Evolutionary conservation across 2,888 invertebrate species (phyloP).

Genomic region (Macropis europaea): DNA sequence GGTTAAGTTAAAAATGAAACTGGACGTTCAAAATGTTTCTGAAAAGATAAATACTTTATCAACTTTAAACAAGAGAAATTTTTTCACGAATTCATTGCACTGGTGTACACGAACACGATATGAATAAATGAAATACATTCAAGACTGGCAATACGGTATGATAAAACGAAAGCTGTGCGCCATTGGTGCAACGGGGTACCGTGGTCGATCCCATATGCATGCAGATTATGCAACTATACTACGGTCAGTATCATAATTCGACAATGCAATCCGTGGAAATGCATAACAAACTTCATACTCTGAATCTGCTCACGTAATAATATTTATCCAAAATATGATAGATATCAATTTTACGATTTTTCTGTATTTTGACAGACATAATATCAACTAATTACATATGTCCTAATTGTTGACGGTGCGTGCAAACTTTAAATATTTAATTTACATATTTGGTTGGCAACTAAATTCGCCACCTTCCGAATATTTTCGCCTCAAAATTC

Average conservation of each 20-base stretch:
- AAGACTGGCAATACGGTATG: not conserved
- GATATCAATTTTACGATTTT: slow-evolving; percentile 1
- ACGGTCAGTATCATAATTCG: slow-evolving; percentile 17
- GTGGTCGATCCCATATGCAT: slow-evolving; percentile 8
- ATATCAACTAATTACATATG: not conserved
- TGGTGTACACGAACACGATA: not conserved
- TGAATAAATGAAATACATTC: not conserved
- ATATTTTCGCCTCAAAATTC: too few relatives aligned
- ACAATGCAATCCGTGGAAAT: not conserved
- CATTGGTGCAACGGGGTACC: not conserved
- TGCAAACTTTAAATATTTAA: too few relatives aligned
- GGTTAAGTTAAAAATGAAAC: too few relatives aligned
- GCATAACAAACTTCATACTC: slow-evolving; percentile 15
- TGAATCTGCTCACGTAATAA: slow-evolving; percentile 13
- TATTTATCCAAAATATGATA: not conserved
- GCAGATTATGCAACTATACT: slow-evolving; percentile 31
- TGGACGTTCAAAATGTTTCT: too few relatives aligned
- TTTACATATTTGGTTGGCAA: too few relatives aligned
- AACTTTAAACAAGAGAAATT: not conserved
- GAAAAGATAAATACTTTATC: too few relatives aligned
- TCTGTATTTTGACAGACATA: not conserved
- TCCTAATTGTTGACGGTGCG: too few relatives aligned
- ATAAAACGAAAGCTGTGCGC: not conserved
- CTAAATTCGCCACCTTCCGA: too few relatives aligned
- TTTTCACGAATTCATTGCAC: not conserved